phyloP scores from a whole-genome alignment of 92 coral and sea anemone species.

The Palythoa grandiflora region DNA sequence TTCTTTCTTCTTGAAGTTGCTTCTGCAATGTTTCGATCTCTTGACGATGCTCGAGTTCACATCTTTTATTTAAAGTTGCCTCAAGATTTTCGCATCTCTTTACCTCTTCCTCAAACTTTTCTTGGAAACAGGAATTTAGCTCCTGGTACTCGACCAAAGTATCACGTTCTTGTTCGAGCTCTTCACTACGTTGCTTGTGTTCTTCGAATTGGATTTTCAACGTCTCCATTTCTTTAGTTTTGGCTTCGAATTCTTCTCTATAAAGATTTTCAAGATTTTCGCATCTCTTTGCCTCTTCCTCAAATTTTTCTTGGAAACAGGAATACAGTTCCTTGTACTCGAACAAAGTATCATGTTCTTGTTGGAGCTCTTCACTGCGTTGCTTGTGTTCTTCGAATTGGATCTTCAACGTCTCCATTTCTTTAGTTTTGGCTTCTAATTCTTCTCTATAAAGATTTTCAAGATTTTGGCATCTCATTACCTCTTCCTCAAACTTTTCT shows the following conservation, averaged over 20 bases:
- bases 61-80: neutral
- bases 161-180: slow-evolving; percentile 21
- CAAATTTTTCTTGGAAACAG: neutral
- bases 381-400: slow-evolving; percentile 26
- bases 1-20: neutral
- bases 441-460: slow-evolving; percentile 1
- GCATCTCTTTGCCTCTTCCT: neutral
- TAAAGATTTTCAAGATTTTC: neutral
- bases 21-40: neutral
- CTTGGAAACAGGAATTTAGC: neutral
- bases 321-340: neutral
- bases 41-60: neutral
- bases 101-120: neutral
- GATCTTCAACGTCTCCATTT: slow-evolving; percentile 18
- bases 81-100: slow-evolving; percentile 1
- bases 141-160: neutral
- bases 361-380: slow-evolving; percentile 32
- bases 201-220: slow-evolving; percentile 35
- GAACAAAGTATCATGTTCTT: slow-evolving; percentile 5
- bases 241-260: slow-evolving; percentile 2
- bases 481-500: neutral
- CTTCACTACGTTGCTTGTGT: slow-evolving; percentile 28
- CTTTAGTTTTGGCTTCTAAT: neutral
- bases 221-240: slow-evolving; percentile 6
- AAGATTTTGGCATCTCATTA: neutral